These are phyloP conservation scores for Agrotis segetum DNA, from an alignment of 2,888 invertebrate species.

Conservation along the genomic window DNA sequence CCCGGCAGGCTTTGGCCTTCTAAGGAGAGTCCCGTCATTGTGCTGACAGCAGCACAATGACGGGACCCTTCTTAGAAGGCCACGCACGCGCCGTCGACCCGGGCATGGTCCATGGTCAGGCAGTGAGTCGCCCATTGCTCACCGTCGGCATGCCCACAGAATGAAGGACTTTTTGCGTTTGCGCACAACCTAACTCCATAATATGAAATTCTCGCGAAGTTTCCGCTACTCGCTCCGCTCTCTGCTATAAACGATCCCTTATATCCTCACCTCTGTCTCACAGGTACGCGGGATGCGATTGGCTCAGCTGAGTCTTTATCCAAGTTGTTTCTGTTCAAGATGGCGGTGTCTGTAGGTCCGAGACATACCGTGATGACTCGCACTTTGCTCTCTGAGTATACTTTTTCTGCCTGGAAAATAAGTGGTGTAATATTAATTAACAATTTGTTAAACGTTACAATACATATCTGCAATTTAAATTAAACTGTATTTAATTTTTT, in stretches of 20 bases:
- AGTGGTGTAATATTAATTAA: neutral
- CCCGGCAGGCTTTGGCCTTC: too few species aligned
- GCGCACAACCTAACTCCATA: neutral
- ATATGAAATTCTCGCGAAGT: too few species aligned
- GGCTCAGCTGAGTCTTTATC: conserved; percentile 69
- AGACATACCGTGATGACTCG: conserved; percentile 84
- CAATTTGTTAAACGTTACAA: too few species aligned
- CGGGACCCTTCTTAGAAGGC: too few species aligned
- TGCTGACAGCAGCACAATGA: too few species aligned
- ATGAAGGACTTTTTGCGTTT: neutral
- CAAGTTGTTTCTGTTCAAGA: conserved; percentile 76
- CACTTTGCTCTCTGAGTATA: conserved; percentile 76
- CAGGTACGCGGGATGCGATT: conserved; percentile 73
- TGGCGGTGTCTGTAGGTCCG: conserved; percentile 86
- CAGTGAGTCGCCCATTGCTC: too few species aligned
- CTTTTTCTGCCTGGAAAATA: conserved; percentile 72
- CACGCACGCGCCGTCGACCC: too few species aligned
- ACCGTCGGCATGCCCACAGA: neutral
- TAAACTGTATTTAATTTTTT: too few species aligned
- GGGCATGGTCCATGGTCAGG: too few species aligned
- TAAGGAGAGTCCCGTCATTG: too few species aligned
- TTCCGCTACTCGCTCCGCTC: neutral
- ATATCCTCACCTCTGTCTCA: conserved; percentile 80
- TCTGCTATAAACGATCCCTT: neutral
- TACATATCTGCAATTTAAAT: too few species aligned